Evolutionary conservation across 2,797 vertebrate genomes (phyloP).

Genomic region (Intellagama lesueurii): DNA sequence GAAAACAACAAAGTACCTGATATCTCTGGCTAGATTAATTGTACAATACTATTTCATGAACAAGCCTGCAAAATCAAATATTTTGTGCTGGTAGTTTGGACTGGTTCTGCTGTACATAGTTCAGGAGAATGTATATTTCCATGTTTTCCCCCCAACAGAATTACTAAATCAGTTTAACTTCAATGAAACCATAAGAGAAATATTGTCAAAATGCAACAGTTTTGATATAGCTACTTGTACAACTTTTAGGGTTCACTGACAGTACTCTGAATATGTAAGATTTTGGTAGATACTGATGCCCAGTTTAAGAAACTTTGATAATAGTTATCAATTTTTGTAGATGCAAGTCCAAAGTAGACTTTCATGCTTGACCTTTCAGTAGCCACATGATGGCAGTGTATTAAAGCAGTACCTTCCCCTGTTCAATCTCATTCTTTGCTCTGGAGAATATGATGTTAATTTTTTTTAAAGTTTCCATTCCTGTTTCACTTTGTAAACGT

Average conservation of each 20-base stretch:
- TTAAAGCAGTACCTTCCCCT: not conserved
- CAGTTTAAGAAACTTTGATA: not conserved
- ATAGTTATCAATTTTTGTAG: not conserved
- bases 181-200: not conserved
- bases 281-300: not conserved
- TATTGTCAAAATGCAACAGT: not conserved
- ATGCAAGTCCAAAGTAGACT: not conserved
- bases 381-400: slow-evolving; percentile 45
- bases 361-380: not conserved
- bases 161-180: not conserved
- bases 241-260: not conserved
- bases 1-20: not conserved
- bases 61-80: not conserved
- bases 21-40: not conserved
- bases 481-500: not conserved
- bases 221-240: not conserved
- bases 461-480: not conserved
- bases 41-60: not conserved
- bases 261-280: not conserved
- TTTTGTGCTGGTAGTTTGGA: not conserved
- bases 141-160: not conserved
- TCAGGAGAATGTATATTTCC: not conserved
- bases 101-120: not conserved
- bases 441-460: not conserved
- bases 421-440: not conserved